These are phyloP conservation scores for Heliconius congener DNA, from an alignment of 1,140 invertebrate species.

Conservation along the genomic window DNA sequence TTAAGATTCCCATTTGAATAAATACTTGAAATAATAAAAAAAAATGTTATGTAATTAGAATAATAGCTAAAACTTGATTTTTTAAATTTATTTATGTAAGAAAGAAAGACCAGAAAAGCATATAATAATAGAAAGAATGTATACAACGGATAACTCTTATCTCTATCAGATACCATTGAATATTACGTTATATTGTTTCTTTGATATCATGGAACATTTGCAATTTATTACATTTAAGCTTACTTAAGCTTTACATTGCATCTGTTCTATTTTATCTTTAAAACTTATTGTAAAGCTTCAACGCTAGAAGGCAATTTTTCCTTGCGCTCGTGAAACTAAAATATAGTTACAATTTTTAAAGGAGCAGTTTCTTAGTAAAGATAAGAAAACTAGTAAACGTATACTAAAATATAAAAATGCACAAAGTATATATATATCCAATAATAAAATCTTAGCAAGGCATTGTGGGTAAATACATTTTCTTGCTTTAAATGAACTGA, in stretches of 20 bases:
- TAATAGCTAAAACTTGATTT: no score
- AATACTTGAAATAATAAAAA: no score
- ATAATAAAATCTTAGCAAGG: conserved; percentile 5
- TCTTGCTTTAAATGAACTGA: conserved; percentile 48
- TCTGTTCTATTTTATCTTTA: conserved; percentile 11
- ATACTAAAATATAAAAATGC: background rate
- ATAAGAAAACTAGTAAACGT: background rate
- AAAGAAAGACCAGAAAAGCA: no score
- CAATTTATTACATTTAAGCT: conserved; percentile 25
- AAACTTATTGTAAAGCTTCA: conserved; percentile 25
- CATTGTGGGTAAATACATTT: conserved; percentile 9
- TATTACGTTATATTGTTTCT: background rate
- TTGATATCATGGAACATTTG: background rate
- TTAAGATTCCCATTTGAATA: no score
- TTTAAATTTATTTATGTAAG: no score
- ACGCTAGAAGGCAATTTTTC: conserved; percentile 41
- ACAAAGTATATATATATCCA: background rate
- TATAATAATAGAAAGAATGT: no score
- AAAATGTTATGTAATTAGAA: no score
- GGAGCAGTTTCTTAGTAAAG: conserved; percentile 11
- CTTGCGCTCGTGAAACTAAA: conserved; percentile 25
- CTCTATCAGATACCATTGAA: no score
- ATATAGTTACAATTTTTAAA: conserved; percentile 41
- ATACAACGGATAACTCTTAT: no score
- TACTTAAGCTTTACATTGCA: conserved; percentile 5